These are phyloP conservation scores for Cepphus grylle DNA, from an alignment of 2,113 vertebrate species.

Conservation along the genomic window DNA sequence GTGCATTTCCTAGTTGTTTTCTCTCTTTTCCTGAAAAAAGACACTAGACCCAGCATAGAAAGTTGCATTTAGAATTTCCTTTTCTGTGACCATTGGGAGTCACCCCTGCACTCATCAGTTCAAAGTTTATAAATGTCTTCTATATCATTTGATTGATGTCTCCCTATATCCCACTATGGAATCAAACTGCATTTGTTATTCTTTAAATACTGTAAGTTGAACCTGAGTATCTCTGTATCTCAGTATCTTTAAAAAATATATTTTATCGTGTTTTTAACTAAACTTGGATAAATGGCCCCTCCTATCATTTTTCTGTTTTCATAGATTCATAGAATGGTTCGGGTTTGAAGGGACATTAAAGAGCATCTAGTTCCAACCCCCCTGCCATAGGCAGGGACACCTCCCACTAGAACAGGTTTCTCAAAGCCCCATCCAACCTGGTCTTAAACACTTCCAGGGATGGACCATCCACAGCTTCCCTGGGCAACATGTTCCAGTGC, in stretches of 20 bases:
- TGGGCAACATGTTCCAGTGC: no score
- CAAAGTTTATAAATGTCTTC: not conserved
- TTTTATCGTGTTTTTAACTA: not conserved
- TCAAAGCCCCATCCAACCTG: no score
- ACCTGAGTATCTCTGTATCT: not conserved
- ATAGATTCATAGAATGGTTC: no score
- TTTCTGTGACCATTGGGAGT: not conserved
- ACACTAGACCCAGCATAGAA: not conserved
- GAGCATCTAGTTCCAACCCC: no score
- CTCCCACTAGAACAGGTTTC: no score
- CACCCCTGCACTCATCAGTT: not conserved
- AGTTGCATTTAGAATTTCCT: not conserved
- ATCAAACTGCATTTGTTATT: not conserved
- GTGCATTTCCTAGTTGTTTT: not conserved
- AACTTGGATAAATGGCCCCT: not conserved
- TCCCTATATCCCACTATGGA: not conserved
- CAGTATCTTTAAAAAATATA: not conserved
- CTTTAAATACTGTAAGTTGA: not conserved
- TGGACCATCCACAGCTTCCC: no score
- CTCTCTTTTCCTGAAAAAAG: not conserved
- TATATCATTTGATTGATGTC: not conserved
- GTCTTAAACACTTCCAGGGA: no score
- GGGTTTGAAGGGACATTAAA: no score
- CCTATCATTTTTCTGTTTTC: not conserved
- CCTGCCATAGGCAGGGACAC: no score